Conservation (phyloP, 2,797 vertebrate genomes). For the Antennarius maculatus region DNA sequence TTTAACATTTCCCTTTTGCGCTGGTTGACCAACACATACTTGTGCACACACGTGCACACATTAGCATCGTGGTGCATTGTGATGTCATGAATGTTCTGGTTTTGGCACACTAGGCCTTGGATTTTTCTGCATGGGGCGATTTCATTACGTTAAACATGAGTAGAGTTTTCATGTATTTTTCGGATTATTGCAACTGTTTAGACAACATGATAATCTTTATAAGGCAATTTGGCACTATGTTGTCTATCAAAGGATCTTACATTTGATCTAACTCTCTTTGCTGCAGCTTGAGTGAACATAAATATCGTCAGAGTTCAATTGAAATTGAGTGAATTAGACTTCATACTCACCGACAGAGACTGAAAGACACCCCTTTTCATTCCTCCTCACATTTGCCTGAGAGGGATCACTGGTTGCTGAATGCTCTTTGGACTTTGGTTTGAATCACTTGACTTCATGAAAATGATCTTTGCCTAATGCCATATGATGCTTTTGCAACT, state of each 20-base stretch:
- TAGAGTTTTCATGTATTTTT: slow-evolving; percentile 2
- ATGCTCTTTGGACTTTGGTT: slow-evolving; percentile 81
- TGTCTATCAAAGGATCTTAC: slow-evolving; percentile 31
- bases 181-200: slow-evolving; percentile 6
- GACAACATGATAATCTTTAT: not conserved
- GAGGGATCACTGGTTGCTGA: slow-evolving; percentile 84
- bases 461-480: slow-evolving; percentile 66
- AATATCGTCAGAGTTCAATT: slow-evolving; percentile 9
- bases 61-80: slow-evolving; percentile 89
- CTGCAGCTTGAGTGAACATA: slow-evolving; percentile 39
- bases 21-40: slow-evolving; percentile 59
- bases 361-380: slow-evolving; percentile 71
- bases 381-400: slow-evolving; percentile 82
- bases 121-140: slow-evolving; percentile 81
- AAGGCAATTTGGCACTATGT: not conserved
- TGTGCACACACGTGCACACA: slow-evolving; percentile 56
- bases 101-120: slow-evolving; percentile 76
- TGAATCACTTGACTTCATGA: slow-evolving; percentile 77
- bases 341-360: slow-evolving; percentile 73
- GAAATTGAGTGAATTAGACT: slow-evolving; percentile 23
- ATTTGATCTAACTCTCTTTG: slow-evolving; percentile 36
- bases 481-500: slow-evolving; percentile 62
- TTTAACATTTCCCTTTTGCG: slow-evolving; percentile 65
- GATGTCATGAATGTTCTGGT: slow-evolving; percentile 82
- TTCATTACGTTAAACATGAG: slow-evolving; percentile 33